phyloP scores from a whole-genome alignment of 2,113 vertebrate genomes.

The Amazona guildingii region DNA sequence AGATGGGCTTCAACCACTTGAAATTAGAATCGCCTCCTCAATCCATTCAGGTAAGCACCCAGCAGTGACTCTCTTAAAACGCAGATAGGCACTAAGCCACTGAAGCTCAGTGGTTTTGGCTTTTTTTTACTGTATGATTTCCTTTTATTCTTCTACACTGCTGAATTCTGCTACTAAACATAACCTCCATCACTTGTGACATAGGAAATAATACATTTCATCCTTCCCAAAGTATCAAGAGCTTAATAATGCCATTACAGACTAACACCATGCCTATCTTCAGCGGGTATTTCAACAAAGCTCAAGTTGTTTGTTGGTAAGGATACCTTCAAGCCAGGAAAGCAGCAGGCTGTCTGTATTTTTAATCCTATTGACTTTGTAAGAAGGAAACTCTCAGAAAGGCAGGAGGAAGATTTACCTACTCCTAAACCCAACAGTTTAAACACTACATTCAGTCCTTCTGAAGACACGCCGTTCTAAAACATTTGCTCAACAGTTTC shows the following conservation, averaged over 20 bases:
- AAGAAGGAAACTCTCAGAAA: neutral
- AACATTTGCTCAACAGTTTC: neutral
- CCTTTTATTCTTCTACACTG: neutral
- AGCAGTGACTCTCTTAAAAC: neutral
- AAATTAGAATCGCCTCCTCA: neutral
- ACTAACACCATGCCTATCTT: neutral
- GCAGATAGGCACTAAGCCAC: neutral
- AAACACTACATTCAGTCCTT: neutral
- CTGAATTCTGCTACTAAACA: neutral
- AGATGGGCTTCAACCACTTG: neutral
- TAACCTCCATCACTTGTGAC: neutral
- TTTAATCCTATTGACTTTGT: neutral
- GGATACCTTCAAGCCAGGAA: neutral
- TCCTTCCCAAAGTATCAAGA: neutral
- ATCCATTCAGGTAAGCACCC: neutral
- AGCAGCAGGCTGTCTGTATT: neutral
- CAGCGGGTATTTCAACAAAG: neutral
- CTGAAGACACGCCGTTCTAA: neutral
- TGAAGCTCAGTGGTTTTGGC: neutral
- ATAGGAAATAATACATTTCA: neutral
- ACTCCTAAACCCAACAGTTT: neutral
- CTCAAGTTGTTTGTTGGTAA: neutral
- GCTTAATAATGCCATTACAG: neutral
- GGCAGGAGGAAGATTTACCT: neutral
- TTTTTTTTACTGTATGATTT: neutral